These are phyloP conservation scores for Vanacampus margaritifer DNA, from an alignment of 2,113 vertebrate genomes.

Conservation along the genomic window DNA sequence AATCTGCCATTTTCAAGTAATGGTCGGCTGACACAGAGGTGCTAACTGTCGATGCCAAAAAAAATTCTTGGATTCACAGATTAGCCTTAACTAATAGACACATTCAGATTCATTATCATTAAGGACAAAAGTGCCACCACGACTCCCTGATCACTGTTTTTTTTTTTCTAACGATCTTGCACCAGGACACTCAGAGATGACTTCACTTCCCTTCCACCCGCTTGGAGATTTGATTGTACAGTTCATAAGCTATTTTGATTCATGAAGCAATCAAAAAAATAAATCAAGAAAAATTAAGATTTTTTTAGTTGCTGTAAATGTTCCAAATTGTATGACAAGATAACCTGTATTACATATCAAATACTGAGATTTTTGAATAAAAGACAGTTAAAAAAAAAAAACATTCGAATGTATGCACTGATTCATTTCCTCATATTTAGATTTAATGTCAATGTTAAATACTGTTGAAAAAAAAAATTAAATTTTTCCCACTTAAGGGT, in stretches of 20 bases:
- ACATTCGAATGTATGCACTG: constrained; percentile 55
- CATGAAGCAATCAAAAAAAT: constrained; percentile 48
- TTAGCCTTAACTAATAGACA: neutral
- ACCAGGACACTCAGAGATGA: neutral
- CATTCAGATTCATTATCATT: neutral
- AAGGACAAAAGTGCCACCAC: constrained; percentile 10
- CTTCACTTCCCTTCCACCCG: constrained; percentile 17
- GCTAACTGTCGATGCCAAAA: neutral
- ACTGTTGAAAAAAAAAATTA: too few species aligned
- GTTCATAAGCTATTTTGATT: constrained; percentile 75
- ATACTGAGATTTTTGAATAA: constrained; percentile 61
- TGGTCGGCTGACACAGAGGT: neutral
- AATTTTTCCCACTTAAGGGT: too few species aligned
- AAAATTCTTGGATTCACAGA: neutral
- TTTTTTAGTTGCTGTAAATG: constrained; percentile 64
- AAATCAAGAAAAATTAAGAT: constrained; percentile 53
- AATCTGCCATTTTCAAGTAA: too few species aligned
- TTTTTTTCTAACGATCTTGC: neutral
- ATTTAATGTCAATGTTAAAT: too few species aligned
- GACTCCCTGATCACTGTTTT: constrained; percentile 19
- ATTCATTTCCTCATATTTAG: neutral
- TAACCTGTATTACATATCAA: constrained; percentile 50
- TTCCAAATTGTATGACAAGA: constrained; percentile 54
- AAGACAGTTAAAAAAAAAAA: constrained; percentile 58
- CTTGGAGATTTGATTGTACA: constrained; percentile 71